A percentile compares a stretch with the other conserved stretches of the same genome.
These are phyloP conservation scores for Megathymus violae DNA, from an alignment of 1,140 invertebrate species.

Conservation along the genomic window DNA sequence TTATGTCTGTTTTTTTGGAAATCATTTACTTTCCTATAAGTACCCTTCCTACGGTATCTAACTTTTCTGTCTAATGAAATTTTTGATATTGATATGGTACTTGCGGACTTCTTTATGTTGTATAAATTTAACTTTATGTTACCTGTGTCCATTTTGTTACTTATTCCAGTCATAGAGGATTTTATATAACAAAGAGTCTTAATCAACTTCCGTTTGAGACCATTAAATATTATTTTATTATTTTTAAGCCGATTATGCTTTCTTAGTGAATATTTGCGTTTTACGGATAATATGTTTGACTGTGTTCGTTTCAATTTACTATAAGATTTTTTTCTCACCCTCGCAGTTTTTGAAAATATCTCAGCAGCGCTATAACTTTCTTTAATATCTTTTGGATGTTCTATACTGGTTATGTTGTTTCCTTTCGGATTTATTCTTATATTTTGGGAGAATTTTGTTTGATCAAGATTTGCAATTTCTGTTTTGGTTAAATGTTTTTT, in stretches of 20 bases:
- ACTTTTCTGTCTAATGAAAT: background rate
- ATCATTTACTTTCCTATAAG: background rate
- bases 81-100: background rate
- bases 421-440: background rate
- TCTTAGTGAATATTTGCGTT: background rate
- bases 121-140: background rate
- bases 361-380: too few species aligned
- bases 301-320: too few species aligned
- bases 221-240: background rate
- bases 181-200: background rate
- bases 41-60: background rate
- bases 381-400: too few species aligned
- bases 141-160: background rate
- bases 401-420: background rate
- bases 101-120: background rate
- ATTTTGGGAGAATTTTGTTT: too few species aligned
- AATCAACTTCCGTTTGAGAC: background rate
- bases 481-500: background rate
- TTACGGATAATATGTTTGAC: too few species aligned
- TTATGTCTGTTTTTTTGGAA: background rate
- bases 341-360: too few species aligned
- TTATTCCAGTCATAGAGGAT: background rate
- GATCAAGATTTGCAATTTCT: background rate
- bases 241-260: background rate
- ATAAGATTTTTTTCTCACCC: too few species aligned